phyloP scores from a whole-genome alignment of 2,888 invertebrate genomes.

The Euclidia mi region DNA sequence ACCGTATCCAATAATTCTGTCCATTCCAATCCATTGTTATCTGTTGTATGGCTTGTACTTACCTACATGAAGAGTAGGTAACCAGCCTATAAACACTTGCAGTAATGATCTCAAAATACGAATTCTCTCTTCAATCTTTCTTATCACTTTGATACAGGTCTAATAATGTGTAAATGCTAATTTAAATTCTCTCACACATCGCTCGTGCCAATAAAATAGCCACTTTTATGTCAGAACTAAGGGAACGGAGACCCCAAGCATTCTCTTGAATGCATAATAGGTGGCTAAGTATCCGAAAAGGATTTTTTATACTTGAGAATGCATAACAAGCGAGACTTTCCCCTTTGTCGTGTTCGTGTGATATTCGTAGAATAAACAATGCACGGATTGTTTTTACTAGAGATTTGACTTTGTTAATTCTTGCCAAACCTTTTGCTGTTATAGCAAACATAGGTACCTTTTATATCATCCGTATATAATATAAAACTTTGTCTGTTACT shows the following conservation, averaged over 20 bases:
- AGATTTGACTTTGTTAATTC: background rate
- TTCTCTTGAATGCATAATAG: conserved; percentile 8
- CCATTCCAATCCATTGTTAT: too few species aligned
- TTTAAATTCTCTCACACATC: background rate
- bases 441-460: background rate
- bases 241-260: background rate
- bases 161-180: background rate
- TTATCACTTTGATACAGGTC: too few species aligned
- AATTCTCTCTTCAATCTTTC: too few species aligned
- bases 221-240: background rate
- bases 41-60: too few species aligned
- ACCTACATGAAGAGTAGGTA: too few species aligned
- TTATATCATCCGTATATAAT: background rate
- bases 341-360: conserved; percentile 11
- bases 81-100: too few species aligned
- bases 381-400: background rate
- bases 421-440: background rate
- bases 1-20: too few species aligned
- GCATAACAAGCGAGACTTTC: conserved; percentile 11
- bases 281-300: background rate
- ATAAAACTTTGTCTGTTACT: too few species aligned
- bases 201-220: background rate
- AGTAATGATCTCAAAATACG: too few species aligned
- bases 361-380: conserved; percentile 6
- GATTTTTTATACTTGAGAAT: background rate